Evolutionary conservation across 2,113 vertebrate species (phyloP), one percentile per base, ranked within the genome.

Genomic region (Oreotrochilus melanogaster): DNA sequence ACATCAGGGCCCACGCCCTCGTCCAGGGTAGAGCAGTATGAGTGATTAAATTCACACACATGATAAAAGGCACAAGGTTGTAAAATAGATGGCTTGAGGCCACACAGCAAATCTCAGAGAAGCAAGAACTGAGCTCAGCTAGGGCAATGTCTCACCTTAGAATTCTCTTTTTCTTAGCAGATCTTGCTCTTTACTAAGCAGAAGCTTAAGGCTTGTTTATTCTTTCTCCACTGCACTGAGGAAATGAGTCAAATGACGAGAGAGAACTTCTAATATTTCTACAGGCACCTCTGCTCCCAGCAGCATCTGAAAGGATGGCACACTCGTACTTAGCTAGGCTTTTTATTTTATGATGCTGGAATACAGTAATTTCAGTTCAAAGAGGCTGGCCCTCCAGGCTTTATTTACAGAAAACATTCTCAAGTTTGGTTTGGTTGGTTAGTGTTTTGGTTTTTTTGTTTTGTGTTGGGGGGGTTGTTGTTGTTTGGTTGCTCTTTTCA

Each of bases 281-380:
- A 9, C 9, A 47, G 27, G 47, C 18, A 45, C 5, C 19, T 75
- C 74, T 79, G 56, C 28, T 61, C 47, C 53, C 31, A 42, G 45
- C 18, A 45, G 35, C 30, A 37, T 60, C n/a, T 69, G 39, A 28
- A 54, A 72, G 7, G 4, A 31, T 4, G 12, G 27, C 56, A 75
- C 19, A 4, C 12, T 45, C 4, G 1, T 8, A 14, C 25, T 47
- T 78, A 28, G n/a, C 71, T 50, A 10, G 0, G 0, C 24, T 30
- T 86, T 85, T 69, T 9, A 24, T 13, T 83, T 71, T 24, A 12
- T 37, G 9, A 37, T 51, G 27, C 24, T 81, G 18, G 18, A 81
- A 64, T 43, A 56, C 10, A 74, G 31, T 18, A 7, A 47, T 30
- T 71, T 28, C 27, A 66, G 23, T 7, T 33, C 47, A 4, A 2